phyloP scores from a whole-genome alignment of 92 coral and sea anemone genomes.

The Isaurus tuberculatus region DNA sequence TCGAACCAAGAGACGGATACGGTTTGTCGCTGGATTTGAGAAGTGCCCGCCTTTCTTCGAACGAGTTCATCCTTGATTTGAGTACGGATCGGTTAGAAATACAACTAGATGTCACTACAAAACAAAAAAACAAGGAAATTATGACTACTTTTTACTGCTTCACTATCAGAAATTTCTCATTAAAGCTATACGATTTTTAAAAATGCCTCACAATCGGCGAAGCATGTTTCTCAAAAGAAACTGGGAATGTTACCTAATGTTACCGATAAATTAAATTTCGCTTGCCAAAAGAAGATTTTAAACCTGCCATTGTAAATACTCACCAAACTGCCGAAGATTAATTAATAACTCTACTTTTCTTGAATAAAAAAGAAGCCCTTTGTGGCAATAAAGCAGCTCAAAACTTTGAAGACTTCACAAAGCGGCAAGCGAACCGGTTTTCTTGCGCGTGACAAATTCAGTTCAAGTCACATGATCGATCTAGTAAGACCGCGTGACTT shows the following conservation, averaged over 20 bases:
- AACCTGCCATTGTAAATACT: not conserved
- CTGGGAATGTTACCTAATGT: not conserved
- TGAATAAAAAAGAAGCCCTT: not conserved
- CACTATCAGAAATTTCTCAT: not conserved
- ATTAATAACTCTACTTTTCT: not conserved
- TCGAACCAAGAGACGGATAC: conserved; percentile 75
- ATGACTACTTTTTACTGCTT: not conserved
- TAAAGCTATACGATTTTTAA: not conserved
- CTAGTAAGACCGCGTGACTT: not conserved
- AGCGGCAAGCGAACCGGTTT: not conserved
- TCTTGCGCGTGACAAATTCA: not conserved
- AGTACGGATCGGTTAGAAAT: no score
- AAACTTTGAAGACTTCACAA: not conserved
- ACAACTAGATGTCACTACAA: not conserved
- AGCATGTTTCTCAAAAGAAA: not conserved
- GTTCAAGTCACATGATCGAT: not conserved
- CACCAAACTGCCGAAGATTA: not conserved
- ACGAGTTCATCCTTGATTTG: conserved; percentile 57
- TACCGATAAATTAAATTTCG: not conserved
- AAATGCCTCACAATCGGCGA: not conserved
- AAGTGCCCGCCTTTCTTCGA: conserved; percentile 79
- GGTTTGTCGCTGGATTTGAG: conserved; percentile 79
- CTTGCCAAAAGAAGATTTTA: not conserved
- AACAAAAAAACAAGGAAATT: not conserved
- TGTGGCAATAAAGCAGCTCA: not conserved